Evolutionary conservation across 1,140 invertebrate genomes (phyloP), one percentile per base, ranked within the genome.

Genomic region (Sitophilus oryzae): DNA sequence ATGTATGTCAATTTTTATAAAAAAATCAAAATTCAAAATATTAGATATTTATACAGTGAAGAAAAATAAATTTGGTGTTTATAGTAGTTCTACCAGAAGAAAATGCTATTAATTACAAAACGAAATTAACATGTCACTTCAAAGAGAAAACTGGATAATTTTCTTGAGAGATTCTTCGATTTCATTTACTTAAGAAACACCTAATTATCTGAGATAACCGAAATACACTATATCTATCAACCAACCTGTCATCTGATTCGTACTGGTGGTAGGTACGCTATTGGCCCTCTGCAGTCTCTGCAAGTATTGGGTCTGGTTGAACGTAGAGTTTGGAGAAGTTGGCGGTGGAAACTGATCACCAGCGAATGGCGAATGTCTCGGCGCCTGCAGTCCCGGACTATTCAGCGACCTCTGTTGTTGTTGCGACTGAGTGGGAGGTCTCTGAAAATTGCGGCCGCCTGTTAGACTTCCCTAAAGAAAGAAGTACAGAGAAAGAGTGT

Each of bases 181-280:
- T n/a, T n/a, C n/a, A n/a, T n/a, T n/a, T n/a, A n/a, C n/a, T n/a
- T n/a, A n/a, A n/a, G n/a, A n/a, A n/a, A n/a, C n/a, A n/a, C n/a
- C n/a, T n/a, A n/a, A n/a, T n/a, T n/a, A n/a, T n/a, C n/a, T n/a
- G 21, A 46, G 4, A 14, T 37, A 46, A 55, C 9, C 36, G 16
- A 48, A 55, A 34, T 19, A 55, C 9, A 45, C 37, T 20, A 45
- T 11, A 50, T n/a, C n/a, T n/a, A n/a, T n/a, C 35, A 25, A 50
- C 70, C 71, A 77, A 83, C 82, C 82, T 78, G 82, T 80, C 71
- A 84, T 73, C 69, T 84, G 82, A 59, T 81, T 82, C 14, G 55
- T 23, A 34, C 80, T 83, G 38, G 82, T 77, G 53, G 80, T 78
- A 11, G 82, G 81, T 36, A 80, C 78, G 64, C 79, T 83, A 35